Evolutionary conservation across 2,797 vertebrate species (phyloP).

Genomic region (Microchirus variegatus): DNA sequence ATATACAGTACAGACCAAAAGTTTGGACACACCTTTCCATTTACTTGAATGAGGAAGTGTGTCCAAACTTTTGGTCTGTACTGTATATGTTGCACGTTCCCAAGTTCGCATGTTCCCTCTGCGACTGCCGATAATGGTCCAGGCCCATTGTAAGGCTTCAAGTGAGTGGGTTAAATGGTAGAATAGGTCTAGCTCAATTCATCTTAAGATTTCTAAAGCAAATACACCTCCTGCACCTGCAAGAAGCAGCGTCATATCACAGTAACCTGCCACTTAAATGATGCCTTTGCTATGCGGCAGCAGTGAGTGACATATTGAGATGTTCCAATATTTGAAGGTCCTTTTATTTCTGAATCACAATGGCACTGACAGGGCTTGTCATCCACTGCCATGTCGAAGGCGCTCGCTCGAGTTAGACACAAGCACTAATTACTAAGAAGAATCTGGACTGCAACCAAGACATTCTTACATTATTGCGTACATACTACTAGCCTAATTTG

Average conservation of each 20-base stretch:
- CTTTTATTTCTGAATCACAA: slow-evolving; percentile 71
- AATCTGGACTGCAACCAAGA: slow-evolving; percentile 35
- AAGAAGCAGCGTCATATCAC: slow-evolving; percentile 18
- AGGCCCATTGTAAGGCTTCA: no score
- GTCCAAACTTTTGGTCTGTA: no score
- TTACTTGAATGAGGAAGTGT: no score
- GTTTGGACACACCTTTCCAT: no score
- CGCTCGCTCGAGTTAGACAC: slow-evolving; percentile 19
- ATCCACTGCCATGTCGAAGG: slow-evolving; percentile 35
- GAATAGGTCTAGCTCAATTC: slow-evolving; percentile 12
- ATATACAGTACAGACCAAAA: no score
- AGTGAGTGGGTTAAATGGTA: no score
- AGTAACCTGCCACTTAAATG: slow-evolving; percentile 64
- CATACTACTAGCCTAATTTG: neutral
- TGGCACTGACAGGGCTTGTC: slow-evolving; percentile 73
- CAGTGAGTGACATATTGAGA: slow-evolving; percentile 59
- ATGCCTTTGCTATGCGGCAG: slow-evolving; percentile 62
- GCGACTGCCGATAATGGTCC: no score
- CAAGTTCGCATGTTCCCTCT: no score
- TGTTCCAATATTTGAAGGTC: slow-evolving; percentile 58
- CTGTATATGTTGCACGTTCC: no score
- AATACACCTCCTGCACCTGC: slow-evolving; percentile 12
- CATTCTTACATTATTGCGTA: neutral
- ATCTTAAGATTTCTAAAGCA: neutral
- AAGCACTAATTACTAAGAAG: slow-evolving; percentile 32